Evolutionary conservation across 2,888 invertebrate genomes (phyloP).

Genomic region (Lasioglossum calceatum): DNA sequence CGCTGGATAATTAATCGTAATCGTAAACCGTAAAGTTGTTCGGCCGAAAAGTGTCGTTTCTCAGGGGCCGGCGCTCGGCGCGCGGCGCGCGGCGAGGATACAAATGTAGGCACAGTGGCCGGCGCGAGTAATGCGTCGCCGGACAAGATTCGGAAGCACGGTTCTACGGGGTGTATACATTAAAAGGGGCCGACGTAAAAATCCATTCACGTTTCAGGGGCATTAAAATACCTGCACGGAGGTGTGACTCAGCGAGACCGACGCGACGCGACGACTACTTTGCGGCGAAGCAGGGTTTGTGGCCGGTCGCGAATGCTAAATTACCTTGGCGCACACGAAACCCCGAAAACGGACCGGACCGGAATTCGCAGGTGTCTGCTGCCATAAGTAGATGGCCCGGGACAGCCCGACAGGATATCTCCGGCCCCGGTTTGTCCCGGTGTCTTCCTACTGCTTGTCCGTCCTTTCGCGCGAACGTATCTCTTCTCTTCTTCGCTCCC

Average conservation of each 20-base stretch:
- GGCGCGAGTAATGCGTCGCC: slow-evolving; percentile 36
- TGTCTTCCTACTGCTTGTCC: background rate
- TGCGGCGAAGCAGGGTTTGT: slow-evolving; percentile 29
- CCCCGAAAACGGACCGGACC: slow-evolving; percentile 40
- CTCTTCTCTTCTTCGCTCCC: background rate
- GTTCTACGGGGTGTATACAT: slow-evolving; percentile 16
- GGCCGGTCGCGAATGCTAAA: slow-evolving; percentile 56
- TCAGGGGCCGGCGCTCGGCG: background rate
- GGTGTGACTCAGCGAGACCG: slow-evolving; percentile 27
- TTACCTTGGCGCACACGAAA: slow-evolving; percentile 34
- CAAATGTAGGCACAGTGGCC: background rate
- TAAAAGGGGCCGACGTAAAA: slow-evolving; percentile 29
- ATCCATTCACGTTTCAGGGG: slow-evolving; percentile 47
- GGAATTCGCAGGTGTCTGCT: slow-evolving; percentile 64
- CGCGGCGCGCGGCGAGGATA: background rate
- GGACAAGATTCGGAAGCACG: slow-evolving; percentile 46
- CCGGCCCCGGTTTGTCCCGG: background rate
- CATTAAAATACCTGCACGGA: slow-evolving; percentile 46
- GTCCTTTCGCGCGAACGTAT: background rate
- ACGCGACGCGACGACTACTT: background rate
- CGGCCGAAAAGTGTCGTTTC: background rate
- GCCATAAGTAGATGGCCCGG: slow-evolving; percentile 34
- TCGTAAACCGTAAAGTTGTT: slow-evolving; percentile 14
- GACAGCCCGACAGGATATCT: slow-evolving; percentile 14
- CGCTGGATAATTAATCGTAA: slow-evolving; percentile 2